Conservation (phyloP, 2,888 invertebrate species). For the Cerastoderma edule region DNA sequence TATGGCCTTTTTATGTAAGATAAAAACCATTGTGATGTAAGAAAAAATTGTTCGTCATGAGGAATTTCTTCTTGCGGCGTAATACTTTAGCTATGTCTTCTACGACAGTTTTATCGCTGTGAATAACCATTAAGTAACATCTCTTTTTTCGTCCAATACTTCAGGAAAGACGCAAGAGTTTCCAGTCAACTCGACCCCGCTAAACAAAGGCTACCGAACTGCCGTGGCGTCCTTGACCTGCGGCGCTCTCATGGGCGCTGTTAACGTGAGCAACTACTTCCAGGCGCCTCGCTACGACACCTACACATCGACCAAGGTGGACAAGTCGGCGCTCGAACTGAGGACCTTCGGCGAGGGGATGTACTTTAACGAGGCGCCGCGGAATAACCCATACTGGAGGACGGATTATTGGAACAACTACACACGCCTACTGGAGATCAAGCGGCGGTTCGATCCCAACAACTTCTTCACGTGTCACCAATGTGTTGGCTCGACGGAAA, state of each 20-base stretch:
- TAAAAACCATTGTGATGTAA: too few relatives aligned
- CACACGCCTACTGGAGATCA: slow-evolving; percentile 61
- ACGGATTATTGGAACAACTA: slow-evolving; percentile 70
- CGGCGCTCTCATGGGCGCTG: slow-evolving; percentile 16
- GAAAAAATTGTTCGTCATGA: too few relatives aligned
- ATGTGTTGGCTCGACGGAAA: slow-evolving; percentile 69
- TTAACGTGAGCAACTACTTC: slow-evolving; percentile 18
- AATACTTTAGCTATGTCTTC: too few relatives aligned
- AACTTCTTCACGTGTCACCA: slow-evolving; percentile 69
- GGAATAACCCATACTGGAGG: slow-evolving; percentile 67
- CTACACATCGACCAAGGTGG: background rate
- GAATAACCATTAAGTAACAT: background rate
- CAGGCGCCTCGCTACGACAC: background rate
- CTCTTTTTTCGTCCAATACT: slow-evolving; percentile 6
- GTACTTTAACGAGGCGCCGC: slow-evolving; percentile 68
- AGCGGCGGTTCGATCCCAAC: slow-evolving; percentile 65
- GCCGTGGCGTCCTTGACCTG: slow-evolving; percentile 38
- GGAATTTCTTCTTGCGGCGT: too few relatives aligned
- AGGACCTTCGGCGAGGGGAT: slow-evolving; percentile 57
- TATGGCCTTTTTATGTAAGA: too few relatives aligned
- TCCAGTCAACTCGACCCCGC: slow-evolving; percentile 28
- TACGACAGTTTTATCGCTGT: too few relatives aligned
- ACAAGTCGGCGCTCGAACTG: slow-evolving; percentile 21
- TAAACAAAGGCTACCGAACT: slow-evolving; percentile 60
- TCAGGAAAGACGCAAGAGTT: slow-evolving; percentile 40